Evolutionary conservation across 2,797 vertebrate genomes (phyloP), one percentile per base, ranked within the genome.

Genomic region (Hyperoplus lanceolatus): DNA sequence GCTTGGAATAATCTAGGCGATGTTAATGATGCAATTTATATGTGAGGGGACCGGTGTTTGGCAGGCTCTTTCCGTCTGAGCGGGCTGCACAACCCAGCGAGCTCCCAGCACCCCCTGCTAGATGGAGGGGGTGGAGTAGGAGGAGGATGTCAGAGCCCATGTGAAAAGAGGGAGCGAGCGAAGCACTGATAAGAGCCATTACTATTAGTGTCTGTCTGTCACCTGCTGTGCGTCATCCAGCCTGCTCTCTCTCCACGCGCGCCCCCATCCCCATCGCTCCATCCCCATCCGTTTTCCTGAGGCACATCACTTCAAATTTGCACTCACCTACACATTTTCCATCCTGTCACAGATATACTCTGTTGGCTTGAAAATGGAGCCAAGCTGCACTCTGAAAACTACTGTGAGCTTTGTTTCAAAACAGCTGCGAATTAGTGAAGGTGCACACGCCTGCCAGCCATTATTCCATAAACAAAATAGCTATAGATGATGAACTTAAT

Each of bases 1-100:
- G 93, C 93, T 91, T 82, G 92, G 94, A 94, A 95, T 94, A 94
- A 94, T 94, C 93, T 93, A 86, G 91, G 87, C 90, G 83, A 92
- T 94, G 94, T 94, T 95, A 95, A 95, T 95, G 93, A 95, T 94
- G 94, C 94, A 95, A 95, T 94, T 95, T 94, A 94, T 92, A 93
- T 93, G 94, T 93, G 93, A 94, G 93, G 92, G 93, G 92, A 92
- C 89, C 85, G 82, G 91, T 93, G 93, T 94, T 93, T 93, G 94
- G 93, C 93, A 92, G 91, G 90, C 90, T 92, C 89, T 93, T 91
- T 92, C 91, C 91, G 79, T 91, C 90, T 90, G 91, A 94, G 88
- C 89, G 81, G 88, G 88, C 92, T 89, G 87, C 89, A 89, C 92
- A 90, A 89, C 91, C 86, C 91, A 89, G 90, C 82, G 81, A 90